Conservation (phyloP, 2,888 invertebrate genomes). For the Parnassius smintheus region DNA sequence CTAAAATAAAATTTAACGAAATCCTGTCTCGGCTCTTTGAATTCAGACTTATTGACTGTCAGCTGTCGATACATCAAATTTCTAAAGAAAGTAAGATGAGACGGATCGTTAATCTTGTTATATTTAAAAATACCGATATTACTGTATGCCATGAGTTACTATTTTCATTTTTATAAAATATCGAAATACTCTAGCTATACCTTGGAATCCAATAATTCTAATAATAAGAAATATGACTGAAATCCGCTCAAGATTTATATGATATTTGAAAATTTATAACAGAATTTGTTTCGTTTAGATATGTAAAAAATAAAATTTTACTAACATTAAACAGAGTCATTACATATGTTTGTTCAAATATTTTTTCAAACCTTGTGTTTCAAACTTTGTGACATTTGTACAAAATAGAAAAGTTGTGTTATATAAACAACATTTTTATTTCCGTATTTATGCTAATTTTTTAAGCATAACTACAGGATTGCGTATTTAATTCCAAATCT, state of each 20-base stretch:
- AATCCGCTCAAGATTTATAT: conserved; percentile 19
- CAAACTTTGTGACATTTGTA: too few species aligned
- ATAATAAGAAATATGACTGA: conserved; percentile 23
- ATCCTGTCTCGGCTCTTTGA: too few species aligned
- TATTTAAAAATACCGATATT: conserved; percentile 7
- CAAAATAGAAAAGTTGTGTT: too few species aligned
- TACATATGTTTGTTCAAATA: background rate
- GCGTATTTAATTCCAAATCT: too few species aligned
- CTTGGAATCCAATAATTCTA: conserved; percentile 17
- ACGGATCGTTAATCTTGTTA: background rate
- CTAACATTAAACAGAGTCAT: background rate
- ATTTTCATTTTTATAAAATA: conserved; percentile 14
- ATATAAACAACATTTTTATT: too few species aligned
- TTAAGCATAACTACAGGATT: too few species aligned
- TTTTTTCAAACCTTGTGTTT: too few species aligned
- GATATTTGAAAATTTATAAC: conserved; percentile 13
- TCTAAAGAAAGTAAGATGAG: background rate
- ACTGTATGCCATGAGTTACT: background rate
- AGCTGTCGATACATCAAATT: too few species aligned
- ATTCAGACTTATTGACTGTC: too few species aligned
- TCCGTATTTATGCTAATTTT: too few species aligned
- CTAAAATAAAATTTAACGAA: too few species aligned
- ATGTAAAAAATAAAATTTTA: background rate
- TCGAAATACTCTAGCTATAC: conserved; percentile 5
- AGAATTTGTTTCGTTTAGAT: background rate